phyloP scores from a whole-genome alignment of 2,113 vertebrate genomes.

The Sphaerodactylus townsendi region DNA sequence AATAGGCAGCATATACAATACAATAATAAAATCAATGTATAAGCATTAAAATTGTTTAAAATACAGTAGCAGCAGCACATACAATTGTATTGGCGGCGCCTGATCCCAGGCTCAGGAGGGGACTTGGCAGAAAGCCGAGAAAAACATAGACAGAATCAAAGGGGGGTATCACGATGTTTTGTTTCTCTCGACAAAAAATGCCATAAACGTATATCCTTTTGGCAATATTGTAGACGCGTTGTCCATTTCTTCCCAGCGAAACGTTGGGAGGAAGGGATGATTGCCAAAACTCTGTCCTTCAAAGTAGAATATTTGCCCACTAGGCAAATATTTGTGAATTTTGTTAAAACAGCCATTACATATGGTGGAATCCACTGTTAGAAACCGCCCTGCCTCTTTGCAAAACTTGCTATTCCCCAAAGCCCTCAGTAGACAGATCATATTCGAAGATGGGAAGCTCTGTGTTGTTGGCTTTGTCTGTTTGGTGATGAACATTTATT shows the following conservation, averaged over 20 bases:
- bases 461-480: rapidly evolving
- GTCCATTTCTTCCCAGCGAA: neutral
- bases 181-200: neutral
- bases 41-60: too few relatives aligned
- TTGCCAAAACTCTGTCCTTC: neutral
- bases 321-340: neutral
- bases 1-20: too few relatives aligned
- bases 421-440: rapidly evolving
- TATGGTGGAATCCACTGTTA: neutral
- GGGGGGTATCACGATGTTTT: too few relatives aligned
- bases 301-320: rapidly evolving
- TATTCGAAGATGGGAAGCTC: neutral
- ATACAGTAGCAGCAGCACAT: too few relatives aligned
- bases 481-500: neutral
- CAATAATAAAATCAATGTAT: too few relatives aligned
- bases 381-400: neutral
- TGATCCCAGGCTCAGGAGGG: too few relatives aligned
- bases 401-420: neutral
- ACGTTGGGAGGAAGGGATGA: neutral
- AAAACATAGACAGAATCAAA: too few relatives aligned
- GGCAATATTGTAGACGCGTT: neutral
- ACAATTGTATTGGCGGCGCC: too few relatives aligned
- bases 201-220: rapidly evolving
- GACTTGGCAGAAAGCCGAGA: too few relatives aligned
- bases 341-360: neutral